Evolutionary conservation across 2,888 invertebrate genomes (phyloP).

Genomic region (Acronicta alni): DNA sequence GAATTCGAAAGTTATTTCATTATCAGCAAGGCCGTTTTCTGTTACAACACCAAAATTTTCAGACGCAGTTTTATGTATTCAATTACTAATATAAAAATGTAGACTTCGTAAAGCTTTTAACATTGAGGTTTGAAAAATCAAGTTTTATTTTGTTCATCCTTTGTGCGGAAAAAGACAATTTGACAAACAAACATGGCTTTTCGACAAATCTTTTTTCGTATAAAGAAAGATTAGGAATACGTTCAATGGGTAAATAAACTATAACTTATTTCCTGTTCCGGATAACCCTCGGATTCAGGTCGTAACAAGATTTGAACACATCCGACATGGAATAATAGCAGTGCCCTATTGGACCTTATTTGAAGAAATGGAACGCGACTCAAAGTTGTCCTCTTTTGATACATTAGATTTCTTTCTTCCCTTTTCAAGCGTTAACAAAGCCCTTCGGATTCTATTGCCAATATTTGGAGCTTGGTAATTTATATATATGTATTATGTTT

Average conservation of each 20-base stretch:
- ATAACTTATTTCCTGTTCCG: constrained; percentile 59
- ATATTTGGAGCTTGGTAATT: constrained; percentile 35
- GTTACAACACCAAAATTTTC: constrained; percentile 45
- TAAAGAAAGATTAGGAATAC: constrained; percentile 54
- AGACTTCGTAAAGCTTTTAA: constrained; percentile 16
- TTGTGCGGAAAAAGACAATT: constrained; percentile 16
- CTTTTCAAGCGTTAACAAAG: constrained; percentile 44
- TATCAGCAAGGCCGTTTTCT: constrained; percentile 48
- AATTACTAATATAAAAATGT: constrained; percentile 29
- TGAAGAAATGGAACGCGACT: constrained; percentile 51
- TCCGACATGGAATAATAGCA: constrained; percentile 68
- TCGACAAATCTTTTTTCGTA: constrained; percentile 53
- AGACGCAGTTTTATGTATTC: constrained; percentile 26
- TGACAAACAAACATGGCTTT: constrained; percentile 23
- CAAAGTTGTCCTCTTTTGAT: constrained; percentile 59
- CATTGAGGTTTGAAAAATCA: constrained; percentile 24
- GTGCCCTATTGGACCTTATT: constrained; percentile 58
- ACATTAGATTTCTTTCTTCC: constrained; percentile 56
- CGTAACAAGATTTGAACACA: constrained; percentile 74
- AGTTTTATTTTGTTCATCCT: constrained; percentile 25
- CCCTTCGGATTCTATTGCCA: constrained; percentile 26
- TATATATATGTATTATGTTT: constrained; percentile 22
- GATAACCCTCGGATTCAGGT: constrained; percentile 64
- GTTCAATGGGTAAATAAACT: constrained; percentile 67
- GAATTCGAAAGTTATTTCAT: constrained; percentile 49